These are phyloP conservation scores for Laterallus jamaicensis DNA, from an alignment of 2,113 vertebrate species.

Conservation along the genomic window DNA sequence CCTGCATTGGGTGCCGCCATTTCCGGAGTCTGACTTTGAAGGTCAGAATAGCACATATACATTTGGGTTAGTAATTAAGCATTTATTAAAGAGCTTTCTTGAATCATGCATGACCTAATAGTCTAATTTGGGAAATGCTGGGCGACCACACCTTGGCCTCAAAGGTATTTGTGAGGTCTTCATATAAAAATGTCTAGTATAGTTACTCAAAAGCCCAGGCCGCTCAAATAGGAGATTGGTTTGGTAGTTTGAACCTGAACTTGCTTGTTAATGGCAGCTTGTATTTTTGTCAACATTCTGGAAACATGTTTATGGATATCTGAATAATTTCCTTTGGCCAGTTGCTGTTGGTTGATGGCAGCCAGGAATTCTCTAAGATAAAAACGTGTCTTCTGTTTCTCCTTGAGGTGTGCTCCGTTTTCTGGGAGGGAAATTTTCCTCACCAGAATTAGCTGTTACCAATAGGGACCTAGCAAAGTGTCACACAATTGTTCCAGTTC, in stretches of 20 bases:
- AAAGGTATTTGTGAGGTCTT: constrained; percentile 10
- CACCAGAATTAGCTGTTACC: background rate
- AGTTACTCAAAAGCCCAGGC: background rate
- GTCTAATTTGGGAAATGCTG: constrained; percentile 17
- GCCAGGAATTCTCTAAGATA: background rate
- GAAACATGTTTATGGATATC: background rate
- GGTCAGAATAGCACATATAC: background rate
- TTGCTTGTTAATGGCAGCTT: background rate
- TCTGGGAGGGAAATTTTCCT: background rate
- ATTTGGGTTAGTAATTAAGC: background rate
- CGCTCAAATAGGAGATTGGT: background rate
- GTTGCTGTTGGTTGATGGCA: background rate
- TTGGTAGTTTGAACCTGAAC: background rate
- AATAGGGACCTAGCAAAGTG: background rate
- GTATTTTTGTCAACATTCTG: constrained; percentile 4
- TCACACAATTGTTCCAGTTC: background rate
- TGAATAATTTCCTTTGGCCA: background rate
- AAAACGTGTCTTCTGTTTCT: background rate
- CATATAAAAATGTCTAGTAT: background rate
- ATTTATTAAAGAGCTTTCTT: background rate
- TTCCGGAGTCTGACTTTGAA: background rate
- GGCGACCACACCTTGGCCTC: background rate
- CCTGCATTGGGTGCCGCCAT: accelerated
- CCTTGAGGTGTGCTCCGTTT: background rate
- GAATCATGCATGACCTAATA: background rate